Conservation (phyloP, 2,888 invertebrate genomes). For the Stomorhina lunata region DNA sequence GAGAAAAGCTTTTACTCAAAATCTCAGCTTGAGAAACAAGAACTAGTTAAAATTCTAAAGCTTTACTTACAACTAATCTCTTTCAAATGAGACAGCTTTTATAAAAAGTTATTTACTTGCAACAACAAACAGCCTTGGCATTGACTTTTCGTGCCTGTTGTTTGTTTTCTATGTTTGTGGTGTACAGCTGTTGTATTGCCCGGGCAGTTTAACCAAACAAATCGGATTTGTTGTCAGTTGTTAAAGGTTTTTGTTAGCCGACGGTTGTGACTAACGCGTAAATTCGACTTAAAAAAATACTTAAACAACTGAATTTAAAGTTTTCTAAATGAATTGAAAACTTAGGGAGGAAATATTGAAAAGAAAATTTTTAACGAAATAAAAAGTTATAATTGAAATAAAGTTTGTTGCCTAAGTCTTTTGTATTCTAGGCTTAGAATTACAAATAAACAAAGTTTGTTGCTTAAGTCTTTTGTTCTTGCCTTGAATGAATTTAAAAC, state of each 20-base stretch:
- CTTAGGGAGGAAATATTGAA: not conserved
- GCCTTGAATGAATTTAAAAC: too few relatives aligned
- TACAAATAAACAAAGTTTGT: slow-evolving; percentile 16
- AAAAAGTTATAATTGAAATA: not conserved
- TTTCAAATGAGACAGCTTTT: not conserved
- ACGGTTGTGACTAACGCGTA: slow-evolving; percentile 50
- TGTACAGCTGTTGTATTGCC: slow-evolving; percentile 42
- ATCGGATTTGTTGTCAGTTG: slow-evolving; percentile 47
- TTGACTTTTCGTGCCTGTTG: slow-evolving; percentile 57
- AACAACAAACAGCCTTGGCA: slow-evolving; percentile 68
- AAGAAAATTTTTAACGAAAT: not conserved
- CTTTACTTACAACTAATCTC: not conserved
- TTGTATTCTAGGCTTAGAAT: too few relatives aligned
- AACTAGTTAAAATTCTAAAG: not conserved
- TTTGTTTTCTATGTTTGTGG: too few relatives aligned
- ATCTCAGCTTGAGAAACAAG: not conserved
- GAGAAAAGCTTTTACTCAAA: slow-evolving; percentile 49
- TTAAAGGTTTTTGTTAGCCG: slow-evolving; percentile 50
- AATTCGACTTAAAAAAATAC: not conserved
- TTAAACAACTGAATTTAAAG: not conserved
- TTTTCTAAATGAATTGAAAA: not conserved
- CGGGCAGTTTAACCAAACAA: slow-evolving; percentile 30
- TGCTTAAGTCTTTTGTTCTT: slow-evolving; percentile 1
- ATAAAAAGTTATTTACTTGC: not conserved
- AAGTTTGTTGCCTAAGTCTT: slow-evolving; percentile 13